These are phyloP conservation scores for Hoplostethus mediterraneus DNA, from an alignment of 2,797 vertebrate species.

Conservation along the genomic window DNA sequence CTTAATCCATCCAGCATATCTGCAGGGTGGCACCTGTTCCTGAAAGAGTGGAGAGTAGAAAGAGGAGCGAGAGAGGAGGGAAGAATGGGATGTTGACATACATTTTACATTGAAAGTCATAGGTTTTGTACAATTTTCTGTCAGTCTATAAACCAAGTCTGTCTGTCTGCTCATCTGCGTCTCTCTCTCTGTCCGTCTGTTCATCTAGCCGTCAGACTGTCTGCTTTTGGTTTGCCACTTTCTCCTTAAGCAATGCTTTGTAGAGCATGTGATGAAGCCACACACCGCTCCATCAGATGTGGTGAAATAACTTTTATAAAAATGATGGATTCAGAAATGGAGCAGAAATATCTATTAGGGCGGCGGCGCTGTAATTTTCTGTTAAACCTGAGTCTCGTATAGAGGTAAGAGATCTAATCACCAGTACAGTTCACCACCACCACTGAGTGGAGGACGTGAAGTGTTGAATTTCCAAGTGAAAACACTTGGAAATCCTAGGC, in stretches of 20 bases:
- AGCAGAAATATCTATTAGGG: constrained; percentile 49
- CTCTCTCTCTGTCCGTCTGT: constrained; percentile 40
- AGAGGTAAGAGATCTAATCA: constrained; percentile 61
- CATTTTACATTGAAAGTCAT: constrained; percentile 4
- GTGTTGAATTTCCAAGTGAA: constrained; percentile 72
- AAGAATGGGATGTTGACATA: neutral
- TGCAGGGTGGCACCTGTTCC: constrained; percentile 71
- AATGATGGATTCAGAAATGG: constrained; percentile 43
- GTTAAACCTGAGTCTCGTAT: constrained; percentile 30
- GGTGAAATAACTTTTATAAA: constrained; percentile 41
- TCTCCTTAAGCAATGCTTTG: constrained; percentile 50
- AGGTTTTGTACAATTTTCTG: constrained; percentile 12
- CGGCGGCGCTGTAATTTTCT: constrained; percentile 49
- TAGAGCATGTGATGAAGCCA: constrained; percentile 44
- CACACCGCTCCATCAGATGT: constrained; percentile 35
- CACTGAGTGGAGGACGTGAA: constrained; percentile 22
- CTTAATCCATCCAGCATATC: constrained; percentile 67
- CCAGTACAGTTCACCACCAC: constrained; percentile 31
- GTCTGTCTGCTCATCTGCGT: constrained; percentile 8
- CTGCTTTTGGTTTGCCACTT: constrained; percentile 30
- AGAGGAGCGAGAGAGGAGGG: constrained; percentile 7
- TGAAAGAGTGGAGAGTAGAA: constrained; percentile 20
- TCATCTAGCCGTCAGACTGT: constrained; percentile 35
- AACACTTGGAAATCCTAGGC: constrained; percentile 69
- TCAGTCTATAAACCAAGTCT: constrained; percentile 10